Base-by-base conservation (phyloP, 1,140 invertebrate species). In the Hycleus cichorii region DNA sequence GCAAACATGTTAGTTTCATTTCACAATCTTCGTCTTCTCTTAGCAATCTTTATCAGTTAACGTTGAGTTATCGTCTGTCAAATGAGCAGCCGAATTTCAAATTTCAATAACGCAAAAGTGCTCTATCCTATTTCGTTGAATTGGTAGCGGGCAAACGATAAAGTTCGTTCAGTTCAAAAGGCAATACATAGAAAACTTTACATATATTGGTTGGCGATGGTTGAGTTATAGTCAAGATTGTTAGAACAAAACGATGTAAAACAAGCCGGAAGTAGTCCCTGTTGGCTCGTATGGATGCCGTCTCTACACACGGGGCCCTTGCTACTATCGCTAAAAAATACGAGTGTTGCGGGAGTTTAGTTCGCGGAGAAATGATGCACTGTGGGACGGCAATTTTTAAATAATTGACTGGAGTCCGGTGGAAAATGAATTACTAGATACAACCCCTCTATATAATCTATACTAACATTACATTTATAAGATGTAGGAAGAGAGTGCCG, bases 361-460 rank as follows among this genome's bases (percentile, higher is more conserved):
- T 47, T 57, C 61, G 60, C 64, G 64, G 63, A 68, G 69, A 70
- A 73, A 74, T 68, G 73, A 75, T 75, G 69, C 72, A 69, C 70
- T 62, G 47, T 65, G 72, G 72, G 71, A 72, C 69, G 69, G 69
- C 72, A 74, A 73, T 75, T 75, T 75, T 75, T 75, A 74, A 75
- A 75, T 75, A 75, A 75, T 75, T 75, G 74, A 75, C 74, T 70
- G 67, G 70, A 67, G 74, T 75, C 74, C 74, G 73, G 73, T 74
- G 64, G 71, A 73, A 74, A 75, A 75, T 75, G 74, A 75, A 74
- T 75, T 75, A 75, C 72, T 64, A 64, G 57, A 54, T 57, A 59
- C 57, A 58, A 62, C 64, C 63, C 62, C 65, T 62, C 66, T 12
- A 47, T 57, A 68, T 72, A 73, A 69, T 64, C 53, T 69, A 66